Evolutionary conservation across 1,140 invertebrate genomes (phyloP).

Genomic region (Macrosteles quadrilineatus): DNA sequence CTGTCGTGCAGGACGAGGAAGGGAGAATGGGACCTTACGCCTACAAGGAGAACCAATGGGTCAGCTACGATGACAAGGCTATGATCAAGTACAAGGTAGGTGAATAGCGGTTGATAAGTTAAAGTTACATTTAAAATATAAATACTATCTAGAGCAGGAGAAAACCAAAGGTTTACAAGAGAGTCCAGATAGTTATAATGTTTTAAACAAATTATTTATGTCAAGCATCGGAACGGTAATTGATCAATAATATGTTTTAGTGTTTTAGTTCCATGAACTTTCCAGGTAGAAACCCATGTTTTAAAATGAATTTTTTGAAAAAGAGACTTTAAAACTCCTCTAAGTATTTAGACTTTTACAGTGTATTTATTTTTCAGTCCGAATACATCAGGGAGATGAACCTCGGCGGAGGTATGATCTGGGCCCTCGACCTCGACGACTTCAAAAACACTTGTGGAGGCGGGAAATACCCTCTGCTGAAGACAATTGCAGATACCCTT

Average conservation of each 20-base stretch:
- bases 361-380: constrained; percentile 51
- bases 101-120: not conserved
- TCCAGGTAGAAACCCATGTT: too few species aligned
- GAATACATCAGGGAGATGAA: constrained; percentile 72
- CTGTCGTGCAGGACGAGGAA: constrained; percentile 71
- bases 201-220: too few species aligned
- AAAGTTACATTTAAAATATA: too few species aligned
- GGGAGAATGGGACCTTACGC: constrained; percentile 83
- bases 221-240: too few species aligned
- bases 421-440: constrained; percentile 73
- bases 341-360: too few species aligned
- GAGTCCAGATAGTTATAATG: too few species aligned
- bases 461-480: constrained; percentile 73
- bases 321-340: too few species aligned
- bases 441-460: constrained; percentile 64
- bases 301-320: too few species aligned
- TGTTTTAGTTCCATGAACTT: too few species aligned
- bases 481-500: constrained; percentile 66
- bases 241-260: too few species aligned
- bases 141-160: too few species aligned
- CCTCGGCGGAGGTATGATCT: constrained; percentile 86
- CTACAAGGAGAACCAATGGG: constrained; percentile 84
- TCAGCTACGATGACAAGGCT: constrained; percentile 80
- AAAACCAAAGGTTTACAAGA: too few species aligned
- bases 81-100: constrained; percentile 72